These are phyloP conservation scores for Gymnarchus niloticus DNA, from an alignment of 2,113 vertebrate genomes.

Conservation along the genomic window DNA sequence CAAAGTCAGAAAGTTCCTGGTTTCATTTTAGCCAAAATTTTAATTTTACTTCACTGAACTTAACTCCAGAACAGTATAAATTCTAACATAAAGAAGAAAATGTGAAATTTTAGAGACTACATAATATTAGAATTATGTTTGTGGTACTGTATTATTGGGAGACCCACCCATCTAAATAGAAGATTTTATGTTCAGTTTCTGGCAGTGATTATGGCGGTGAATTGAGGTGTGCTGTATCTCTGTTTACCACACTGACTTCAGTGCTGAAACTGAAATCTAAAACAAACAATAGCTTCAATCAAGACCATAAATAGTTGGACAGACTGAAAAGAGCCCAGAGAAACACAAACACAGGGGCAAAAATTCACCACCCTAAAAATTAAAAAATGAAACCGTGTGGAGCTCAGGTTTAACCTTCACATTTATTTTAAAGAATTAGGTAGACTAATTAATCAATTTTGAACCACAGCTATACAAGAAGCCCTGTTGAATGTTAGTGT, in stretches of 20 bases:
- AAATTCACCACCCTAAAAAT: not conserved
- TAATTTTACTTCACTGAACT: too few relatives aligned
- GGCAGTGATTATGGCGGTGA: not conserved
- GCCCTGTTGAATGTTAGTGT: not conserved
- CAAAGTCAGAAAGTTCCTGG: not conserved
- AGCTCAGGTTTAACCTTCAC: not conserved
- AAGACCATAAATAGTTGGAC: not conserved
- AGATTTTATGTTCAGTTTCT: not conserved
- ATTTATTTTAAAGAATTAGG: not conserved
- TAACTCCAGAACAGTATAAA: too few relatives aligned
- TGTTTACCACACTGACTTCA: not conserved
- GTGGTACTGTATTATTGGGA: not conserved
- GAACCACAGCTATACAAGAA: not conserved
- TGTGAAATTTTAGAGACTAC: not conserved
- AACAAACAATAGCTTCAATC: not conserved
- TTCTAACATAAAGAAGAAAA: too few relatives aligned
- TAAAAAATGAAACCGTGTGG: not conserved
- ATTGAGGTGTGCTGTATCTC: not conserved
- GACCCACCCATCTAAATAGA: not conserved
- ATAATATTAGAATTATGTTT: not conserved
- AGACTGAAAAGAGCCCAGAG: not conserved
- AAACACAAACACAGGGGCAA: not conserved
- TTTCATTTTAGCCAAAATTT: not conserved
- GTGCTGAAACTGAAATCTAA: not conserved
- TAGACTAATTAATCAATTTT: not conserved